Evolutionary conservation across 2,888 invertebrate genomes (phyloP).

Genomic region (Cryptosula pallasiana): DNA sequence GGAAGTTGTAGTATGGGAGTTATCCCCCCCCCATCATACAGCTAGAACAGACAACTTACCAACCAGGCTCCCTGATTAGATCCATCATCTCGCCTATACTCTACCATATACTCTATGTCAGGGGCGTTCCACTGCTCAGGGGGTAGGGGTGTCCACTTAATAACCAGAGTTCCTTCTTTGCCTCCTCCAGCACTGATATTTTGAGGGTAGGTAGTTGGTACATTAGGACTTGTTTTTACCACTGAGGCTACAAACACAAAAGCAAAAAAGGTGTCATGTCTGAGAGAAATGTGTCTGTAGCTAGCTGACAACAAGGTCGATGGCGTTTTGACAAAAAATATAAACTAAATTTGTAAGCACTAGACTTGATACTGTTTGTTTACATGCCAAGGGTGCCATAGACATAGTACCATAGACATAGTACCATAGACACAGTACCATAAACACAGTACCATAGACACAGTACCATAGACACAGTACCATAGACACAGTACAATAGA

Average conservation of each 20-base stretch:
- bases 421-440: too few relatives aligned
- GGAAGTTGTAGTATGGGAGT: too few relatives aligned
- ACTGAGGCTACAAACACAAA: not conserved
- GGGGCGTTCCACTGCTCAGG: constrained; percentile 26
- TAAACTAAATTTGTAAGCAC: too few relatives aligned
- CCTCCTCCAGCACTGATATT: constrained; percentile 90
- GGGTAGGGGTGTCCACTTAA: constrained; percentile 65
- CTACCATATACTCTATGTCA: constrained; percentile 24
- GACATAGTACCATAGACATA: too few relatives aligned
- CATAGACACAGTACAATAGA: too few relatives aligned
- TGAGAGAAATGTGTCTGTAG: not conserved
- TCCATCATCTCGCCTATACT: constrained; percentile 19
- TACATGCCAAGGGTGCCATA: too few relatives aligned
- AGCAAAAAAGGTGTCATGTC: not conserved
- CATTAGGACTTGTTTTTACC: constrained; percentile 4
- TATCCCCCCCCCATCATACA: too few relatives aligned
- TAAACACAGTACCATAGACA: too few relatives aligned
- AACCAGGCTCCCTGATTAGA: constrained; percentile 34
- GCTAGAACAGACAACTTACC: constrained; percentile 37
- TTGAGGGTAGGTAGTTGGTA: constrained; percentile 68
- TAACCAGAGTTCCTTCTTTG: constrained; percentile 87
- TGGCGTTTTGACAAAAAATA: not conserved
- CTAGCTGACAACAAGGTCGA: not conserved
- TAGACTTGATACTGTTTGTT: too few relatives aligned
- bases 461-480: too few relatives aligned